Evolutionary conservation across 2,797 vertebrate species (phyloP), one percentile per base, ranked within the genome.

Genomic region (Denticeps clupeoides): DNA sequence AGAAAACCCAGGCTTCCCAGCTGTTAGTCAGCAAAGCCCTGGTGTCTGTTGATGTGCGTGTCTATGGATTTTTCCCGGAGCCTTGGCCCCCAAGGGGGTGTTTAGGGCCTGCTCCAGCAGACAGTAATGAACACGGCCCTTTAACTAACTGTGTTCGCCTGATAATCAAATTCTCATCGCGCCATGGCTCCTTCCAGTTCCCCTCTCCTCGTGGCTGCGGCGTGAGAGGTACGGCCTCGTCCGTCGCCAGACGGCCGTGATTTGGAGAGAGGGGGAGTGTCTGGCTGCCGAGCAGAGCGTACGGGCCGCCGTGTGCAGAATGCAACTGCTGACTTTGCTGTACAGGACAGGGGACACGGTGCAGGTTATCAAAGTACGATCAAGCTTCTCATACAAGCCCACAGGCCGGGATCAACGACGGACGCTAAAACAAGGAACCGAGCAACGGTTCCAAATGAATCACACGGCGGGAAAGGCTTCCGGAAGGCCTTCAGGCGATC

Each of bases 301-400:
- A 60, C 58, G 61, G 74, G 73, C 73, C 78, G 78, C 74, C 79
- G 76, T 71, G 75, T 67, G 71, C 74, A 78, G 69, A 78, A 80
- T 80, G 75, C 76, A 76, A 77, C 66, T 77, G 81, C 75, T 83
- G 80, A 81, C 75, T 72, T 77, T 79, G 77, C 75, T 78, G 70
- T 74, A 21, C 12, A 59, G 45, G 69, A 51, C 12, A 59, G 42
- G 32, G 64, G 72, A 62, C 60, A 63, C 63, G 63, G 64, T 43
- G 72, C 73, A 80, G 72, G 76, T 78, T 76, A 75, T 71, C 63
- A 63, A 66, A 62, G 70, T 69, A 70, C 72, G 73, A 77, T 80
- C 68, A 73, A 72, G 58, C 64, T 43, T 53, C 63, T 62, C 63
- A 55, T 64, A 56, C n/a, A n/a, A n/a, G n/a, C n/a, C n/a, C n/a